Conservation (phyloP, 2,113 vertebrate species). For the Erpornis zantholeuca region DNA sequence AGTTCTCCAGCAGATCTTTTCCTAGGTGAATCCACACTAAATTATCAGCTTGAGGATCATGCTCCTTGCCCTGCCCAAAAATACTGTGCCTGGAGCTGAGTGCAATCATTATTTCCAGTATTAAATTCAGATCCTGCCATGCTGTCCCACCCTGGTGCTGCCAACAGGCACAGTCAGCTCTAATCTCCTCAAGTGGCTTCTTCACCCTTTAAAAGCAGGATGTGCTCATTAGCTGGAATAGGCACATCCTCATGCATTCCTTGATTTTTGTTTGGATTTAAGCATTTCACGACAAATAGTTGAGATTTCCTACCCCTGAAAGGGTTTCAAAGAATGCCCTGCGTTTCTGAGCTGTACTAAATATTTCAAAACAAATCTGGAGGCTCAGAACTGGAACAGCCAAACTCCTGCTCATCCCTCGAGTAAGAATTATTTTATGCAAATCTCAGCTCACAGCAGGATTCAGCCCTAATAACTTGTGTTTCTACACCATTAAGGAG, state of each 20-base stretch:
- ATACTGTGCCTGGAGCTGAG: background rate
- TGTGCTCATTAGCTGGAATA: background rate
- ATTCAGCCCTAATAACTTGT: background rate
- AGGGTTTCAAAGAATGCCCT: background rate
- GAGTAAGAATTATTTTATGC: background rate
- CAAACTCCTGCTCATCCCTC: background rate
- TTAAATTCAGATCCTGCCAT: background rate
- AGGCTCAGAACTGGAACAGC: background rate
- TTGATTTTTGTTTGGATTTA: background rate
- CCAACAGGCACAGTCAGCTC: background rate
- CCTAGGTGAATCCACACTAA: background rate
- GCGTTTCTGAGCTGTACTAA: background rate
- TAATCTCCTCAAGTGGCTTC: background rate
- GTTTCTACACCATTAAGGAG: background rate
- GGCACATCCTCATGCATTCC: background rate
- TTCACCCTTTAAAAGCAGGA: background rate
- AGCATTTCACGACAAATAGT: background rate
- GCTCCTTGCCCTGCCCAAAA: background rate
- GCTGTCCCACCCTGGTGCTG: background rate
- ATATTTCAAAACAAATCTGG: background rate
- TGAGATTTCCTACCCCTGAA: background rate
- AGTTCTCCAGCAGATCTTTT: background rate
- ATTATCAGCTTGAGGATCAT: background rate
- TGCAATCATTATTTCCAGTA: background rate
- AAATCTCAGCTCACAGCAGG: conserved; percentile 9